These are phyloP conservation scores for Pipa parva DNA, from an alignment of 2,113 vertebrate species.

Conservation along the genomic window DNA sequence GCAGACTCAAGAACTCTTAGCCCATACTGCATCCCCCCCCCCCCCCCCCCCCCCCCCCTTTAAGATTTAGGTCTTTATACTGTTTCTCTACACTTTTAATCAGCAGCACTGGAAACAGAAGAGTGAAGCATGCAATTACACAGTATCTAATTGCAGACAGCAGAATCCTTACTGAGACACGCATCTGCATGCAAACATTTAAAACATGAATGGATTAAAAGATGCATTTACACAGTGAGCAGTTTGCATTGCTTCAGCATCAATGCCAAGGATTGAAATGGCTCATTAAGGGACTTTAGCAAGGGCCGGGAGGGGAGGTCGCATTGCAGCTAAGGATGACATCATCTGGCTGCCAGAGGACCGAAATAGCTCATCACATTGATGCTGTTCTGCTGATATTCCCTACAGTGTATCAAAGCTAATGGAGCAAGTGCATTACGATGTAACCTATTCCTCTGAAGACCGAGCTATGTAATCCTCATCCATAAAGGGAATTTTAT, in stretches of 20 bases:
- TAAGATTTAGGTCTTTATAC: too few species aligned
- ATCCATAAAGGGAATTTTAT: conserved; percentile 32
- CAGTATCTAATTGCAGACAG: not conserved
- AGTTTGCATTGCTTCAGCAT: conserved; percentile 10
- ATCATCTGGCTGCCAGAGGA: conserved; percentile 34
- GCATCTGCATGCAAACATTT: conserved; percentile 2
- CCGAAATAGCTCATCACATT: not conserved
- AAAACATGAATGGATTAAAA: conserved; percentile 3
- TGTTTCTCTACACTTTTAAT: not conserved
- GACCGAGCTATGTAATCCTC: conserved; percentile 15
- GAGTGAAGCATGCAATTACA: not conserved
- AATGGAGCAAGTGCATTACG: conserved; percentile 32
- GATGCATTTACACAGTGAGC: conserved; percentile 16
- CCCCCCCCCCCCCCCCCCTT: too few species aligned
- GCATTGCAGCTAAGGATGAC: conserved; percentile 32
- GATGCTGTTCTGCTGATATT: conserved; percentile 44
- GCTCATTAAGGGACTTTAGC: conserved; percentile 12
- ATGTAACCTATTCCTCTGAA: conserved; percentile 37
- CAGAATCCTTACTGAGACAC: conserved; percentile 10
- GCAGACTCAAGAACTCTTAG: too few species aligned
- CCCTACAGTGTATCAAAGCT: conserved; percentile 20
- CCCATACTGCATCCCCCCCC: too few species aligned
- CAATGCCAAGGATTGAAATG: not conserved
- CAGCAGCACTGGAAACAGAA: not conserved
- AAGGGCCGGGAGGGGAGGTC: conserved; percentile 23